Base-by-base conservation (phyloP, 1,140 invertebrate species). In the Diorhabda sublineata region DNA sequence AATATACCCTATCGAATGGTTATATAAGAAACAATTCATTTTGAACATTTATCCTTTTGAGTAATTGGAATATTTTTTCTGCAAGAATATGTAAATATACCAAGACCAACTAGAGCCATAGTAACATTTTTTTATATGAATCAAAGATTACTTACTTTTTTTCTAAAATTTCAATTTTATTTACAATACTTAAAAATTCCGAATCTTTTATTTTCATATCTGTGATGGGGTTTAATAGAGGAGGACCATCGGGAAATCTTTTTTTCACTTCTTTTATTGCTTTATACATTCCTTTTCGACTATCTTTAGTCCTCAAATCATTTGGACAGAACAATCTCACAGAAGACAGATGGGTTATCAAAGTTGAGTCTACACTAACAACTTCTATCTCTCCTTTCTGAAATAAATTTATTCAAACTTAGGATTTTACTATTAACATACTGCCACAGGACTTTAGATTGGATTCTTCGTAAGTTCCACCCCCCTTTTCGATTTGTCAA, bases 201-300 rank as follows among this genome's bases (percentile, higher is more conserved):
- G 87, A 77, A 61, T 98, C 93, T 69, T 91, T 91, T 62, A 99
- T 99, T 76, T 92, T 90, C 97, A 99, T 98, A 80, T 99, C 97
- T 62, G 91, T 91, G 44, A 98, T 87, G 4, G 98, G 97, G 85
- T 99, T 92, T 1, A 99, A 81, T 3, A 97, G 79, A 0, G 97
- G 97, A 7, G 94, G 85, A 2, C 92, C 92, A 61, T 91, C 87
- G 0, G 91, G 88, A 80, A 97, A 98, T 58, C 96, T 86, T 81
- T 93, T 94, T 73, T 94, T 90, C 0, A 98, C 94, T 85, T 98
- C 94, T 76, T 91, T 87, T 65, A 98, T 91, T 4, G 92, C 93
- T 82, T 96, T 97, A 0, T 92, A 82, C 1, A 98, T 92, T 45
- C 90, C 90, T 74, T 90, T 90, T 11, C 94, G 84, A 74, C 91